Conservation (phyloP, 2,797 vertebrate species). For the Neopelma chrysocephalum region DNA sequence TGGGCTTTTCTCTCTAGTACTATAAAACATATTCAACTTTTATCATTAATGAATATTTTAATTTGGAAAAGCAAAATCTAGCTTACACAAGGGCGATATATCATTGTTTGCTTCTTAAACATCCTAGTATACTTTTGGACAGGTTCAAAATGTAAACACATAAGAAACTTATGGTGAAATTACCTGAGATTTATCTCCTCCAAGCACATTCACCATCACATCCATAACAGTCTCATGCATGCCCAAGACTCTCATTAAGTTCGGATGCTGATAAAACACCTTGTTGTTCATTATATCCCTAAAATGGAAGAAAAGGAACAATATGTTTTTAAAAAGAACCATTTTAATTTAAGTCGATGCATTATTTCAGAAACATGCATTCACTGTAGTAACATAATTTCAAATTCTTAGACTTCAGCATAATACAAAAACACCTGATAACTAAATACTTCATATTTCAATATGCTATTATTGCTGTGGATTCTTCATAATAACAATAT, state of each 20-base stretch:
- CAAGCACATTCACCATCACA: constrained; percentile 98
- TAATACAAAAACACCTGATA: neutral
- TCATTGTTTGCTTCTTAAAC: neutral
- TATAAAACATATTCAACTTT: neutral
- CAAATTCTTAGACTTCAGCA: neutral
- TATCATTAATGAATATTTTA: neutral
- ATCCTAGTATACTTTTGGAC: neutral
- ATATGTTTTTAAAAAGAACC: neutral
- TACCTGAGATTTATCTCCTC: constrained; percentile 96
- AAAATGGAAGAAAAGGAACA: neutral
- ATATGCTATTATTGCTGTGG: neutral
- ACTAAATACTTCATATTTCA: neutral
- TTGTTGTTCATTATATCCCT: constrained; percentile 99
- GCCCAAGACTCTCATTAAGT: constrained; percentile 96
- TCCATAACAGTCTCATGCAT: constrained; percentile 99
- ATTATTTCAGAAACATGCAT: neutral
- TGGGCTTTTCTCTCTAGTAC: neutral
- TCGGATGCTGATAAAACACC: constrained; percentile 98
- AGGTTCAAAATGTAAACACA: neutral
- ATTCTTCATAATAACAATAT: neutral
- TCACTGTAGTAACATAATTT: neutral
- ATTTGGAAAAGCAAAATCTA: neutral
- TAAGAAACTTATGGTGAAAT: neutral
- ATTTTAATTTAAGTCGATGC: neutral
- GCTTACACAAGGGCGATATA: neutral